phyloP scores from a whole-genome alignment of 2,113 vertebrate genomes.

The Cynocephalus volans region DNA sequence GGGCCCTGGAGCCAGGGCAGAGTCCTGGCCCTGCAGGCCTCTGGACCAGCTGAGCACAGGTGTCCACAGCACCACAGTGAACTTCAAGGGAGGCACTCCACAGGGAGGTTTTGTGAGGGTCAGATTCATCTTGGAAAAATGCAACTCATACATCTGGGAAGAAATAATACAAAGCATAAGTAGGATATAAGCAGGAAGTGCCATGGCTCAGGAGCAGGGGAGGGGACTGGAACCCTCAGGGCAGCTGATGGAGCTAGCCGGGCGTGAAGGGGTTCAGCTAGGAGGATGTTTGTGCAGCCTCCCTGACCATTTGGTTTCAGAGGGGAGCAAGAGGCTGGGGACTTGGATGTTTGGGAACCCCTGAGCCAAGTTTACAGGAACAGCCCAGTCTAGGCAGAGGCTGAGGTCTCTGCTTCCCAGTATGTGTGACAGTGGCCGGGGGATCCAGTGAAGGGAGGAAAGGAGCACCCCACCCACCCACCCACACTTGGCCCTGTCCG shows the following conservation, averaged over 20 bases:
- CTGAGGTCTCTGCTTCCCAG: background rate
- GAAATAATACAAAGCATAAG: constrained; percentile 11
- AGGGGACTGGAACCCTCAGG: background rate
- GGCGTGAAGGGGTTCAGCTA: background rate
- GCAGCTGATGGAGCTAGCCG: background rate
- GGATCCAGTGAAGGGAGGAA: background rate
- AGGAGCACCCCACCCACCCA: background rate
- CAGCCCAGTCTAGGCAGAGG: background rate
- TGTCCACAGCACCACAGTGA: background rate
- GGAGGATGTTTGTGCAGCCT: background rate
- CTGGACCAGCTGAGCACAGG: background rate
- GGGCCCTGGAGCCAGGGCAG: background rate
- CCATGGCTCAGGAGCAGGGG: background rate
- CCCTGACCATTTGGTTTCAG: background rate
- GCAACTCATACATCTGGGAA: constrained; percentile 26
- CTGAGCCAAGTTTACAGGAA: background rate
- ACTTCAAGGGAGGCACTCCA: background rate
- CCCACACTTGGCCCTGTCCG: background rate
- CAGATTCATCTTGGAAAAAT: constrained; percentile 66
- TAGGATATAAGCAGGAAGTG: background rate
- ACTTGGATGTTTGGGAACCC: background rate
- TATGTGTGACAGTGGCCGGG: too few relatives aligned
- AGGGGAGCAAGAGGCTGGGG: background rate
- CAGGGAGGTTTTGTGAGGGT: background rate
- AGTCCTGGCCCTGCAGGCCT: background rate